These are phyloP conservation scores for Desoria tigrina DNA, from an alignment of 2,888 invertebrate genomes.

Conservation along the genomic window DNA sequence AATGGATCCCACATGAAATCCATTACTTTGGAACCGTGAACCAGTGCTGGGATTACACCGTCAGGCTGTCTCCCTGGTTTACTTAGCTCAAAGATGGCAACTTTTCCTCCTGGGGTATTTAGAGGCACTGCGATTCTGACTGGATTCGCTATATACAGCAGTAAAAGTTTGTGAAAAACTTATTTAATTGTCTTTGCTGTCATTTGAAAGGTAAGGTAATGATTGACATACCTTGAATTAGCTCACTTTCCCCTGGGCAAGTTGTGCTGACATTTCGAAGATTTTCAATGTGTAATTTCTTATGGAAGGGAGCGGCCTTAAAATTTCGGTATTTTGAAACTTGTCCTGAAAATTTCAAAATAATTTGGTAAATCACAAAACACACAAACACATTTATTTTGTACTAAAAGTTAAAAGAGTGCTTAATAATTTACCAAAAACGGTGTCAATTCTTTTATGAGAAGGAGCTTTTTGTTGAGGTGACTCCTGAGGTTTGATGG, in stretches of 20 bases:
- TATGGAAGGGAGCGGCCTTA: slow-evolving; percentile 86
- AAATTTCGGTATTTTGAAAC: slow-evolving; percentile 91
- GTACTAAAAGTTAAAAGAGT: neutral
- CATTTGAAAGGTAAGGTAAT: neutral
- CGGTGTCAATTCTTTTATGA: slow-evolving; percentile 53
- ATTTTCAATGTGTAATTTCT: slow-evolving; percentile 88
- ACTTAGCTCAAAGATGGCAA: slow-evolving; percentile 80
- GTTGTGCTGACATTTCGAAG: slow-evolving; percentile 85
- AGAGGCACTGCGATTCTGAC: slow-evolving; percentile 86
- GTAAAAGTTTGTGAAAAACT: neutral
- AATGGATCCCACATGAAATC: slow-evolving; percentile 97
- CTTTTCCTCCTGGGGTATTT: slow-evolving; percentile 85
- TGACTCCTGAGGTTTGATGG: neutral
- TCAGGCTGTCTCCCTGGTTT: slow-evolving; percentile 76
- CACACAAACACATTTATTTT: neutral
- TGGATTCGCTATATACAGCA: slow-evolving; percentile 72
- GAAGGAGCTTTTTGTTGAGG: slow-evolving; percentile 22
- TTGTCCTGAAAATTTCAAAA: slow-evolving; percentile 67
- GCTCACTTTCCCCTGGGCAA: slow-evolving; percentile 91
- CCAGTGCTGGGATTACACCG: slow-evolving; percentile 80
- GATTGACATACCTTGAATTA: slow-evolving; percentile 72
- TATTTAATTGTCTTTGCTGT: neutral
- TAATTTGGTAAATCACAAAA: slow-evolving; percentile 9
- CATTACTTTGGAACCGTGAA: slow-evolving; percentile 84
- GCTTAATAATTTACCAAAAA: slow-evolving; percentile 40